Base-by-base conservation (phyloP, 1,140 invertebrate genomes). In the Lucilia sericata region DNA sequence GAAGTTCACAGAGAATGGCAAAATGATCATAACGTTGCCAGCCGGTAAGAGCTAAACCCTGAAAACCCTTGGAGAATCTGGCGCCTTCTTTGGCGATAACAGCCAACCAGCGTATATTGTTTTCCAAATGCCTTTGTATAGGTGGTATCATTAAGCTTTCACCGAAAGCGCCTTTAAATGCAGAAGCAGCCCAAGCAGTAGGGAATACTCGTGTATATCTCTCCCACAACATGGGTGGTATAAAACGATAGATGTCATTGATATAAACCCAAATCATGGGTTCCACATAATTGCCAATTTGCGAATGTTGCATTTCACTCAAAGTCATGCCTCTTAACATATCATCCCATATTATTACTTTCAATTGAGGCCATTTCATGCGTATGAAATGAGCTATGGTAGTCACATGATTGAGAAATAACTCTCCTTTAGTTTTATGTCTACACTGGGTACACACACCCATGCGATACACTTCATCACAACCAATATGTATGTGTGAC, bases 281-380 rank as follows among this genome's bases (percentile, higher is more conserved):
- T 90, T 98, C 95, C 0, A 97, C 94, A 75, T 96, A 92, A 49
- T 93, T 93, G 0, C 94, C 94, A n/a, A 96, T 92, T n/a, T 94
- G 93, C 87, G 93, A 94, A 78, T 93, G 94, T 90, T 94, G 92
- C 90, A 96, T 93, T 87, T 93, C 91, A 83, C 93, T 92, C 85
- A 93, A 91, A n/a, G 94, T 93, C 86, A 97, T 94, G 55, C 94
- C 93, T 34, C 97, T 92, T 51, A 99, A 88, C 96, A 99, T 98
- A 90, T 99, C 98, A 88, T 99, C 97, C 98, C 98, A 99, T 86
- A 99, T 96, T 10, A 99, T 94, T 12, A 96, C 93, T 49, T 93
- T 94, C 21, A 97, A 91, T 3, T 92, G 91, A 0, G 95, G 93
- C 91, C 94, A 94, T 5, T 93, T 92, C 19, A 93, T 92, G 82